These are phyloP conservation scores for Mastigias papua DNA, from an alignment of 30 jellyfish, hydroid and myxozoan species.

Conservation along the genomic window DNA sequence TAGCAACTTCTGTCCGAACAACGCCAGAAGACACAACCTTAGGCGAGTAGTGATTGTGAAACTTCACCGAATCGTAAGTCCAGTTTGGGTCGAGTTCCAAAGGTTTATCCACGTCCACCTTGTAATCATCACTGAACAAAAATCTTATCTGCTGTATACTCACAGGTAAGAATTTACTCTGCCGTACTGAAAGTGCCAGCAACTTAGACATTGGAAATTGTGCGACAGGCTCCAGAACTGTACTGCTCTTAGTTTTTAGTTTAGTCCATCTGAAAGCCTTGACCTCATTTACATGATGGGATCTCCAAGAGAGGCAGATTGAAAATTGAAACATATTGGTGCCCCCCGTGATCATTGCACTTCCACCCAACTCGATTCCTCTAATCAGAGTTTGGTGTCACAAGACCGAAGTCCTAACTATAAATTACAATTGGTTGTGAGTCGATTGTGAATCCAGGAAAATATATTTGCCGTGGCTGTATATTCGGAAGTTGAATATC, in stretches of 20 bases:
- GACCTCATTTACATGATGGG: too few species aligned
- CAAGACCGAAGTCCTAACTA: background rate
- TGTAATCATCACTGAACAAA: background rate
- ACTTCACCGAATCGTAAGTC: conserved; percentile 6
- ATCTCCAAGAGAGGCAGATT: background rate
- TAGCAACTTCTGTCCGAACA: conserved; percentile 66
- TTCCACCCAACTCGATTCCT: background rate
- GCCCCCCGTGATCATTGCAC: background rate
- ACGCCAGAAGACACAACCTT: conserved; percentile 54
- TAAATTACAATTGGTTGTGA: too few species aligned
- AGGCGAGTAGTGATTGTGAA: conserved; percentile 51
- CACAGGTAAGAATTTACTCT: background rate
- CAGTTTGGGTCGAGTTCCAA: conserved; percentile 5
- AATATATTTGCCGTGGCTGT: background rate
- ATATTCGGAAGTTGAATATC: too few species aligned
- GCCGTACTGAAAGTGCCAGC: background rate
- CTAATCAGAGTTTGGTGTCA: too few species aligned
- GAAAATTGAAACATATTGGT: background rate
- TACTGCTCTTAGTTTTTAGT: too few species aligned
- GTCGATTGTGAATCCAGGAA: background rate
- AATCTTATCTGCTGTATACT: background rate
- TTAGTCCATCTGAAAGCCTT: too few species aligned
- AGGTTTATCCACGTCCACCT: conserved; percentile 7
- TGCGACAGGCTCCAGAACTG: too few species aligned
- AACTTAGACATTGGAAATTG: background rate